These are phyloP conservation scores for Melierax canorus DNA, from an alignment of 2,113 vertebrate species.

Conservation along the genomic window DNA sequence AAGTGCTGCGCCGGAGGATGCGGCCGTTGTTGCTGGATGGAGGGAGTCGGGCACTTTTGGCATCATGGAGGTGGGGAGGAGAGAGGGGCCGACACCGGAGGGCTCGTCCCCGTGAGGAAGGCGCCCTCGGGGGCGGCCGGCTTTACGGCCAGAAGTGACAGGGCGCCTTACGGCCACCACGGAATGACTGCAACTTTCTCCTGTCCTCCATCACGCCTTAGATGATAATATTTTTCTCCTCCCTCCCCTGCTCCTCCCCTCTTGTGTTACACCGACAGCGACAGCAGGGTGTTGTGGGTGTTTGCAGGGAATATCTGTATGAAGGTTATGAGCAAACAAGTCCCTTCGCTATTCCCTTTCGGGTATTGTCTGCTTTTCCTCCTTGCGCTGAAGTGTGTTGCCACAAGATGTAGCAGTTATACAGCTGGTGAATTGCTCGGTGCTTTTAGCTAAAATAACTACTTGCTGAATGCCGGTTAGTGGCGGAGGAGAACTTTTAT, in stretches of 20 bases:
- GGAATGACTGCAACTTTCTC: slow-evolving; percentile 69
- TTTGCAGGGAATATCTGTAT: slow-evolving; percentile 66
- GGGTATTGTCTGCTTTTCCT: slow-evolving; percentile 73
- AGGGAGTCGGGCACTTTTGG: slow-evolving; percentile 63
- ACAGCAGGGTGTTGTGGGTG: slow-evolving; percentile 74
- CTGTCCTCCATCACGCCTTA: slow-evolving; percentile 68
- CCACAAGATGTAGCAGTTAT: slow-evolving; percentile 81
- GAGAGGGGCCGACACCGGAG: not conserved
- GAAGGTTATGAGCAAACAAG: slow-evolving; percentile 75
- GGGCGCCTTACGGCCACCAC: slow-evolving; percentile 37
- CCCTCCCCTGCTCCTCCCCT: slow-evolving; percentile 69
- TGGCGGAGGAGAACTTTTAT: slow-evolving; percentile 60
- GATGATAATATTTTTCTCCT: slow-evolving; percentile 58
- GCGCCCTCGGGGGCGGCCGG: slow-evolving; percentile 5
- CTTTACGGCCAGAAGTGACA: slow-evolving; percentile 46
- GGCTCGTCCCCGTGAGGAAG: not conserved
- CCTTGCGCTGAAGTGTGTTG: slow-evolving; percentile 66
- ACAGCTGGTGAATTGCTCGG: slow-evolving; percentile 56
- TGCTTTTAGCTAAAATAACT: slow-evolving; percentile 60
- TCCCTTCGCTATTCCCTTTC: slow-evolving; percentile 60
- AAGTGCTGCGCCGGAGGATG: slow-evolving; percentile 22
- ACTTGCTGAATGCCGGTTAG: slow-evolving; percentile 43
- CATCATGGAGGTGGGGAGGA: slow-evolving; percentile 66
- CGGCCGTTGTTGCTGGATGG: slow-evolving; percentile 27
- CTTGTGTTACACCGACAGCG: slow-evolving; percentile 67